Evolutionary conservation across 2,797 vertebrate species (phyloP).

Genomic region (Gorsachius magnificus): DNA sequence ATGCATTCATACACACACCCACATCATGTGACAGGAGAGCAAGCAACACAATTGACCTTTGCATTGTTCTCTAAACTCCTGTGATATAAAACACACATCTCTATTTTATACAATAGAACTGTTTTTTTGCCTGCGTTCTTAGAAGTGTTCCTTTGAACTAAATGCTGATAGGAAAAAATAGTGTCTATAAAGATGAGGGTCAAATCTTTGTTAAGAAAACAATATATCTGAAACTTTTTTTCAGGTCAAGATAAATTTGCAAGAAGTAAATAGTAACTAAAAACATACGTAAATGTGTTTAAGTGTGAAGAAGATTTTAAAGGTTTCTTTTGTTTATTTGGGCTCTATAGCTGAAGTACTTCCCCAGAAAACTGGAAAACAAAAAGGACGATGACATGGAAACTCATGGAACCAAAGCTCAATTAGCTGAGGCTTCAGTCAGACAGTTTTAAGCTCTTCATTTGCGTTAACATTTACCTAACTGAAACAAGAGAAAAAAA

Average conservation of each 20-base stretch:
- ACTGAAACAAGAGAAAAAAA: background rate
- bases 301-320: conserved; percentile 12
- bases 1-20: conserved; percentile 70
- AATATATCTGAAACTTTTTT: background rate
- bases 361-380: background rate
- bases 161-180: background rate
- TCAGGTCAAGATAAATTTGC: background rate
- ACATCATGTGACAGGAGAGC: conserved; percentile 60
- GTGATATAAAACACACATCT: conserved; percentile 51
- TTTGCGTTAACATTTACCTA: background rate
- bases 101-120: conserved; percentile 13
- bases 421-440: background rate
- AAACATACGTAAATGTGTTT: background rate
- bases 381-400: background rate
- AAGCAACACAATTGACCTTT: conserved; percentile 71
- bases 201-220: background rate
- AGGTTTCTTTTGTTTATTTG: conserved; percentile 6
- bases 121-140: background rate
- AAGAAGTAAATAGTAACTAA: conserved; percentile 28
- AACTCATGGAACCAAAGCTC: background rate
- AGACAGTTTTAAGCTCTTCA: background rate
- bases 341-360: background rate
- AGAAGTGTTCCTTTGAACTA: conserved; percentile 47
- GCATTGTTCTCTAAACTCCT: conserved; percentile 69
- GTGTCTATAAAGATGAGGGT: conserved; percentile 13